A percentile compares a stretch with the other conserved stretches of the same genome.
Conservation (phyloP, 23 tunicate genomes). For the Trididemnum clinides region DNA sequence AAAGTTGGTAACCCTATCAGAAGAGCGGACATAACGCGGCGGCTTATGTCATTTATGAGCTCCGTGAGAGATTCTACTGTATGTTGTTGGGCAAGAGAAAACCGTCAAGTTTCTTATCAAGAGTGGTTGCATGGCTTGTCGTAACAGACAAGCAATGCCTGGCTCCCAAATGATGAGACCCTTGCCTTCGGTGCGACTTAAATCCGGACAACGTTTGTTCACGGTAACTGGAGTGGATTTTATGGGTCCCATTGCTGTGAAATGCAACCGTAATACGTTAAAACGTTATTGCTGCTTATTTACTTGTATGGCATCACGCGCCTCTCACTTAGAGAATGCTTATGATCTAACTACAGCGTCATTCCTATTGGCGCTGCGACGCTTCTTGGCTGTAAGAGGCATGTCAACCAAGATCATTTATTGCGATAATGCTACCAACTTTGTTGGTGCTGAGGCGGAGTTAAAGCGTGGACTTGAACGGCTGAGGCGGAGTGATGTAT, state of each 20-base stretch:
- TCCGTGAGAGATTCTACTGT: no score
- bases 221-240: background rate
- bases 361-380: conserved; percentile 24
- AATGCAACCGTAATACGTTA: background rate
- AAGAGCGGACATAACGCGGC: conserved; percentile 8
- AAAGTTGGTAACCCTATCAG: no score
- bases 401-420: background rate
- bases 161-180: conserved; percentile 19
- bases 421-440: conserved; percentile 16
- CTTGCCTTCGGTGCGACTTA: background rate
- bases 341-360: conserved; percentile 26
- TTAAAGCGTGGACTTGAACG: conserved; percentile 4
- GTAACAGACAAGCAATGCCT: background rate
- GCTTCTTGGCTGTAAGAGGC: conserved; percentile 15
- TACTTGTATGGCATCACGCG: conserved; percentile 48
- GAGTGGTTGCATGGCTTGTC: background rate
- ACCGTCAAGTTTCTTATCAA: background rate
- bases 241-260: conserved; percentile 19
- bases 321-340: conserved; percentile 34
- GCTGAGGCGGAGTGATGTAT: background rate
- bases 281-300: conserved; percentile 23
- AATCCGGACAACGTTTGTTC: background rate
- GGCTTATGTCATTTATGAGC: background rate
- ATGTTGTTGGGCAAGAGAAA: conserved; percentile 19
- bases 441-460: conserved; percentile 17